These are phyloP conservation scores for Python bivittatus DNA, from an alignment of 2,113 vertebrate genomes.

Conservation along the genomic window DNA sequence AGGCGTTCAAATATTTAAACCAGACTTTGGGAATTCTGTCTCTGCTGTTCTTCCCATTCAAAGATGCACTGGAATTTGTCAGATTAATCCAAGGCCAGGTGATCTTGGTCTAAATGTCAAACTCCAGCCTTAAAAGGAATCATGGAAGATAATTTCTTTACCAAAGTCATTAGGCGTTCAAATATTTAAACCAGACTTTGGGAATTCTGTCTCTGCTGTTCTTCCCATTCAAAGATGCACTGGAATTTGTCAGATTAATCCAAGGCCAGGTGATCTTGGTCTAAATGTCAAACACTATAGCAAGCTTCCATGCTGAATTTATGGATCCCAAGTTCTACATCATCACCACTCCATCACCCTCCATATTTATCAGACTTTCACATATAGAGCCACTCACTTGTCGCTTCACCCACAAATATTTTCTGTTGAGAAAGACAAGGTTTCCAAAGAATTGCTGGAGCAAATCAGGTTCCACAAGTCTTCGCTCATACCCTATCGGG, in stretches of 20 bases:
- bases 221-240: background rate
- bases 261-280: no score
- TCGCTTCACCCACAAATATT: background rate
- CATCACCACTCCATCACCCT: background rate
- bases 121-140: no score
- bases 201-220: no score
- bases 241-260: background rate
- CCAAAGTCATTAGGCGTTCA: background rate
- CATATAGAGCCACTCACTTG: background rate
- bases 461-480: background rate
- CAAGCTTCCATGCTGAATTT: background rate
- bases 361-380: background rate
- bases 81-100: background rate
- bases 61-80: background rate
- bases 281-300: background rate
- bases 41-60: background rate
- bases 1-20: background rate
- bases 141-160: background rate
- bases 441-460: background rate
- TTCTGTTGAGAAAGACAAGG: background rate
- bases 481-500: conserved; percentile 76
- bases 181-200: background rate
- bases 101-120: background rate
- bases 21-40: background rate
- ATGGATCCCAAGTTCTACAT: background rate